phyloP scores from a whole-genome alignment of 2,888 invertebrate species.

The Agyllia agylla region DNA sequence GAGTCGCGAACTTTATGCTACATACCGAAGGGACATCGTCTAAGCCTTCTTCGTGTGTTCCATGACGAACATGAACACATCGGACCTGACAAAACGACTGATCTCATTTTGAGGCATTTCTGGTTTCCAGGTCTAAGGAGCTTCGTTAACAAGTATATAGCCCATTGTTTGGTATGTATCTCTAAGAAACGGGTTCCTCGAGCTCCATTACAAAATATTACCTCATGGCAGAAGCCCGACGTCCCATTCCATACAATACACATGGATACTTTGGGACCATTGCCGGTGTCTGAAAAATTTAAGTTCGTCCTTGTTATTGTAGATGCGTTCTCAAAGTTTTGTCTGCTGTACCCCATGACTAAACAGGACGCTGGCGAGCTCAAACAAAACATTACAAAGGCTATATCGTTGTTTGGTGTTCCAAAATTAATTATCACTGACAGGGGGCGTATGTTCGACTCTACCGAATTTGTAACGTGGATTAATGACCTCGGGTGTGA shows the following conservation, averaged over 20 bases:
- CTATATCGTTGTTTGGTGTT: not conserved
- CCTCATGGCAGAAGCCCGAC: not conserved
- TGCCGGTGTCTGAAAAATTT: not conserved
- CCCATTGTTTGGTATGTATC: not conserved
- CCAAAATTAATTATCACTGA: conserved; percentile 69
- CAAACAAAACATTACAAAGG: not conserved
- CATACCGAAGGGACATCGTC: not conserved
- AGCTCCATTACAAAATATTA: not conserved
- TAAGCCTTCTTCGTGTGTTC: not conserved
- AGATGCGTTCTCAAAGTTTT: not conserved
- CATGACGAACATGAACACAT: conserved; percentile 5
- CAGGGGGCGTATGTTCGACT: conserved; percentile 75
- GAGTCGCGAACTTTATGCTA: not conserved
- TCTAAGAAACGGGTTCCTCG: not conserved
- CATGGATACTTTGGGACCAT: not conserved
- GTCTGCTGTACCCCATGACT: not conserved
- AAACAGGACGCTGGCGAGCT: not conserved
- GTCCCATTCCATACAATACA: not conserved
- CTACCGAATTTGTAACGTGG: conserved; percentile 47
- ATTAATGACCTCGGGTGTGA: not conserved
- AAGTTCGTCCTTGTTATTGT: not conserved
- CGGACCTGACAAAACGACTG: not conserved
- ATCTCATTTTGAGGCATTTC: not conserved
- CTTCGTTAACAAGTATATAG: not conserved
- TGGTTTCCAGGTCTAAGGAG: not conserved